phyloP scores from a whole-genome alignment of 2,113 vertebrate genomes.

The Rhizomys pruinosus region DNA sequence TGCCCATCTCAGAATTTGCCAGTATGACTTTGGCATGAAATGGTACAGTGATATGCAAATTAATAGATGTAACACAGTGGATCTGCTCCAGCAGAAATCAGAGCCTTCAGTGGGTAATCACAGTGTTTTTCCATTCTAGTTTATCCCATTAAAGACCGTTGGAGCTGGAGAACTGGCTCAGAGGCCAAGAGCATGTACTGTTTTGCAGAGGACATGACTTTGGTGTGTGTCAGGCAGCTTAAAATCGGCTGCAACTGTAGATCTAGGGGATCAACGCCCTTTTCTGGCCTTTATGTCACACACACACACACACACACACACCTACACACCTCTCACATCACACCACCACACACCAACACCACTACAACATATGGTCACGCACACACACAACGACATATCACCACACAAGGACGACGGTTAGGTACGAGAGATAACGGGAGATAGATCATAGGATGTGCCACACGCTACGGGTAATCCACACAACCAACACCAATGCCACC shows the following conservation, averaged over 20 bases:
- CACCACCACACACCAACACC: no score
- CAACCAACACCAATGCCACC: no score
- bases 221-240: not conserved
- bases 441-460: no score
- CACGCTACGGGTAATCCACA: no score
- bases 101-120: not conserved
- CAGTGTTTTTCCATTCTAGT: not conserved
- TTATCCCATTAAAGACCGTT: no score
- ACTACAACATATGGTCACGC: no score
- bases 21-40: not conserved
- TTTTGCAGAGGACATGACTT: no score
- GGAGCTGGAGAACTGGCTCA: not conserved
- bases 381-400: no score
- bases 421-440: no score
- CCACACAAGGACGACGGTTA: no score
- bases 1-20: not conserved
- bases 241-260: not conserved
- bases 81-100: not conserved
- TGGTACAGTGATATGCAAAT: not conserved
- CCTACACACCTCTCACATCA: no score
- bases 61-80: not conserved
- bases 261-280: not conserved
- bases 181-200: not conserved
- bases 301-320: not conserved
- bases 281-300: not conserved